Percentiles rank a stretch among this genome's conserved stretches.
These are phyloP conservation scores for Esox lucius DNA, from an alignment of 2,797 vertebrate species.

Conservation along the genomic window DNA sequence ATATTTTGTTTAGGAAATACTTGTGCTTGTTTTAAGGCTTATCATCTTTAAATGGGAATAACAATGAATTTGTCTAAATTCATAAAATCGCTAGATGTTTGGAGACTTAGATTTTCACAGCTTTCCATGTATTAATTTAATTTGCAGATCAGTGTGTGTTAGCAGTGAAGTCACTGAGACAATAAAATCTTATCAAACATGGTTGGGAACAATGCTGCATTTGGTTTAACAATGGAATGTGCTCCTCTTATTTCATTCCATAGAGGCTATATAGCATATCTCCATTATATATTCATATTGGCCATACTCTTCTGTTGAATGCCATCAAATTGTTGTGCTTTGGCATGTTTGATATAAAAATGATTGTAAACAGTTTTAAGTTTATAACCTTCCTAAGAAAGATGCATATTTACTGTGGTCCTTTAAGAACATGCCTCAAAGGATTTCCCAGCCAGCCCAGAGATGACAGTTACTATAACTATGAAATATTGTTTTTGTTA, in stretches of 20 bases:
- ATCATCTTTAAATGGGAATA: too few species aligned
- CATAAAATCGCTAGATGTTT: too few species aligned
- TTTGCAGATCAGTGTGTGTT: neutral
- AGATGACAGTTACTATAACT: neutral
- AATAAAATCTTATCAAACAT: constrained; percentile 4
- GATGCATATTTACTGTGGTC: neutral
- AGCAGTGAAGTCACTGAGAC: neutral
- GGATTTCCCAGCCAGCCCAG: neutral
- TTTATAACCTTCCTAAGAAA: neutral
- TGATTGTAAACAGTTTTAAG: neutral
- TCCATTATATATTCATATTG: constrained; percentile 42
- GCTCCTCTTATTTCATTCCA: constrained; percentile 15
- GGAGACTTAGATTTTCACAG: neutral
- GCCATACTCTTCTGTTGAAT: constrained; percentile 31
- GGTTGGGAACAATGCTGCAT: constrained; percentile 10
- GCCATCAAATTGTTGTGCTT: constrained; percentile 30
- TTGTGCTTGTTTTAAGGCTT: neutral
- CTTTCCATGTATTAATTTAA: neutral
- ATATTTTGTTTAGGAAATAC: too few species aligned
- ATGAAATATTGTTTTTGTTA: constrained; percentile 3
- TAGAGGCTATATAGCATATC: constrained; percentile 24
- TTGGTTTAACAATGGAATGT: constrained; percentile 19
- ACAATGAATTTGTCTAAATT: too few species aligned
- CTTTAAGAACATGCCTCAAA: neutral
- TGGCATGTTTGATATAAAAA: constrained; percentile 36